Evolutionary conservation across 2,797 vertebrate species (phyloP).

Genomic region (Chaetophractus vellerosus): DNA sequence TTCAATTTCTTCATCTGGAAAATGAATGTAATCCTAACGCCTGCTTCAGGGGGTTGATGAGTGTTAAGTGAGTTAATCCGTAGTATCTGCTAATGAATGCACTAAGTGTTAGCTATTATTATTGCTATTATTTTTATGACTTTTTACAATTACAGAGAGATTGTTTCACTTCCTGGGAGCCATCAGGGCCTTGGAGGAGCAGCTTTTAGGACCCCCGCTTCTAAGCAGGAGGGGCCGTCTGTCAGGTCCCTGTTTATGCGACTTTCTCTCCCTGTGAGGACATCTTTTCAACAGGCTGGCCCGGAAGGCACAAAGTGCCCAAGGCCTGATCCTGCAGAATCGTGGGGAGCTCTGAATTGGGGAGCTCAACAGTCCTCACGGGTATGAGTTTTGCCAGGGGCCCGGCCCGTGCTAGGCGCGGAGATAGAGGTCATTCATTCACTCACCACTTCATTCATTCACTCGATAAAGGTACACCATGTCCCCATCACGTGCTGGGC

Average conservation of each 20-base stretch:
- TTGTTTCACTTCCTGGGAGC: background rate
- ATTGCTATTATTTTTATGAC: background rate
- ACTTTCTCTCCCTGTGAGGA: too few species aligned
- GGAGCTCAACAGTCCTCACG: background rate
- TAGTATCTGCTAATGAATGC: background rate
- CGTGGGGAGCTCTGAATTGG: background rate
- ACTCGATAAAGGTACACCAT: background rate
- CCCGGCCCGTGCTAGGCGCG: background rate
- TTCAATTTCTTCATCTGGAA: background rate
- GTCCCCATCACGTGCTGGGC: rapidly evolving
- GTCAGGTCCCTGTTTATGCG: background rate
- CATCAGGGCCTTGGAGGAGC: background rate
- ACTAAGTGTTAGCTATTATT: background rate
- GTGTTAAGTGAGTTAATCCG: background rate
- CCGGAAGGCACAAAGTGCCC: background rate
- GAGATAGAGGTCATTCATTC: too few species aligned
- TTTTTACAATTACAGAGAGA: background rate
- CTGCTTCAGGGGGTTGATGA: background rate
- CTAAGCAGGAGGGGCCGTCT: background rate
- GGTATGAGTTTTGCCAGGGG: background rate
- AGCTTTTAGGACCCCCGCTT: background rate
- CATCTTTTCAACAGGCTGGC: too few species aligned
- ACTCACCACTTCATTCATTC: background rate
- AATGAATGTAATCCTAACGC: too few species aligned
- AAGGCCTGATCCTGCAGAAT: background rate